Conservation (phyloP, 2,797 vertebrate genomes). For the Hylomyscus alleni region DNA sequence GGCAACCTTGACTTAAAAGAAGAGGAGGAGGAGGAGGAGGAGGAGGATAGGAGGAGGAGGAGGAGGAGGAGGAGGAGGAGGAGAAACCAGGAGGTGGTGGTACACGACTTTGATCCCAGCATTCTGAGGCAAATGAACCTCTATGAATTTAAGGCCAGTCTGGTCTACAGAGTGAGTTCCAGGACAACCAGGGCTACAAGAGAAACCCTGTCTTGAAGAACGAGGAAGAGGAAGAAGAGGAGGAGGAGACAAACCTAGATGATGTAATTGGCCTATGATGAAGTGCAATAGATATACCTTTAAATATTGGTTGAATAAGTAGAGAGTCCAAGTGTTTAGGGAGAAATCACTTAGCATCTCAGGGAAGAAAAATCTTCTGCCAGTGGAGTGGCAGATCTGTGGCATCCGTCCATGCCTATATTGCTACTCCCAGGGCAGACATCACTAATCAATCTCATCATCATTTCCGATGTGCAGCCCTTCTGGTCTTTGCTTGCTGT, state of each 20-base stretch:
- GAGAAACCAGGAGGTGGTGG: background rate
- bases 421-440: background rate
- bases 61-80: no score
- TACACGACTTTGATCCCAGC: background rate
- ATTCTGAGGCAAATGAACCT: background rate
- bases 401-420: rapidly evolving
- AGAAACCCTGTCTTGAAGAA: background rate
- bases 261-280: background rate
- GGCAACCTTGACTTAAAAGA: background rate
- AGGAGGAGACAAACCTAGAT: background rate
- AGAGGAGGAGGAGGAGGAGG: background rate
- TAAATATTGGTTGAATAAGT: background rate
- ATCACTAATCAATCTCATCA: slow-evolving; percentile 32
- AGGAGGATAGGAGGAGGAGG: background rate
- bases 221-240: background rate
- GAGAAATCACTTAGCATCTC: background rate
- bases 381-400: background rate
- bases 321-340: background rate
- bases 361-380: background rate
- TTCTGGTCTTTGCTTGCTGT: background rate
- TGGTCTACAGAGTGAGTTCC: background rate
- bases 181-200: background rate
- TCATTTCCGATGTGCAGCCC: background rate
- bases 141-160: background rate
- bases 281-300: background rate